phyloP scores from a whole-genome alignment of 30 jellyfish, hydroid and myxozoan genomes.

The Nemopilema nomurai region DNA sequence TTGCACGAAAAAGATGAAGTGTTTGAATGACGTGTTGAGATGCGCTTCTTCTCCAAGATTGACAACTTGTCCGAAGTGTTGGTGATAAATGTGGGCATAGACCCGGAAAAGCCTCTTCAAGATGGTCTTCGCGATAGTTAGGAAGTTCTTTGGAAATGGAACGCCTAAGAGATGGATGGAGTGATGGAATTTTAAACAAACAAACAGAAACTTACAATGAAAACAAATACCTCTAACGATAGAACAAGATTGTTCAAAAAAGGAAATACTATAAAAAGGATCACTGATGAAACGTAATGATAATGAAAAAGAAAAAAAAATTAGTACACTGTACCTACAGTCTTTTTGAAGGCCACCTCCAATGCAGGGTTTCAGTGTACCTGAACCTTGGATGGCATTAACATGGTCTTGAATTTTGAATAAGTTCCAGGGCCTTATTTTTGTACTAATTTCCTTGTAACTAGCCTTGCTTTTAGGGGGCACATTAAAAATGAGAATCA shows the following conservation, averaged over 20 bases:
- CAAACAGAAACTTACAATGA: neutral
- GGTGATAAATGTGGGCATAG: slow-evolving; percentile 97
- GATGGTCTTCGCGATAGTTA: slow-evolving; percentile 93
- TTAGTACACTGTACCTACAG: too few species aligned
- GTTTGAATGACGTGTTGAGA: slow-evolving; percentile 94
- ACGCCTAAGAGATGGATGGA: slow-evolving; percentile 85
- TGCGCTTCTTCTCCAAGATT: slow-evolving; percentile 98
- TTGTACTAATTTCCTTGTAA: too few species aligned
- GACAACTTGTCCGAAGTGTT: slow-evolving; percentile 96
- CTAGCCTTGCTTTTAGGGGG: too few species aligned
- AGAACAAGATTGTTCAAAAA: neutral
- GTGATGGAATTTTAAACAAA: neutral
- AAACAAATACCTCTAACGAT: too few species aligned
- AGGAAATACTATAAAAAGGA: neutral
- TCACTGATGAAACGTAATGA: too few species aligned
- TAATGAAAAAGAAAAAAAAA: too few species aligned
- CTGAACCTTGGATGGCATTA: too few species aligned
- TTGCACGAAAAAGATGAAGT: slow-evolving; percentile 96
- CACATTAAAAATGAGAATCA: too few species aligned
- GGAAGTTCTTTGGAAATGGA: slow-evolving; percentile 98
- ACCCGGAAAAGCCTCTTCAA: slow-evolving; percentile 96
- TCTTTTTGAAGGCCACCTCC: too few species aligned
- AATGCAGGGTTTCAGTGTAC: too few species aligned
- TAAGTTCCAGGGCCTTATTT: too few species aligned
- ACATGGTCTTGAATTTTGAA: too few species aligned